A percentile compares a stretch with the other conserved stretches of the same genome.
These are phyloP conservation scores for Stenopsyche tienmushanensis DNA, from an alignment of 1,140 invertebrate genomes.

Conservation along the genomic window DNA sequence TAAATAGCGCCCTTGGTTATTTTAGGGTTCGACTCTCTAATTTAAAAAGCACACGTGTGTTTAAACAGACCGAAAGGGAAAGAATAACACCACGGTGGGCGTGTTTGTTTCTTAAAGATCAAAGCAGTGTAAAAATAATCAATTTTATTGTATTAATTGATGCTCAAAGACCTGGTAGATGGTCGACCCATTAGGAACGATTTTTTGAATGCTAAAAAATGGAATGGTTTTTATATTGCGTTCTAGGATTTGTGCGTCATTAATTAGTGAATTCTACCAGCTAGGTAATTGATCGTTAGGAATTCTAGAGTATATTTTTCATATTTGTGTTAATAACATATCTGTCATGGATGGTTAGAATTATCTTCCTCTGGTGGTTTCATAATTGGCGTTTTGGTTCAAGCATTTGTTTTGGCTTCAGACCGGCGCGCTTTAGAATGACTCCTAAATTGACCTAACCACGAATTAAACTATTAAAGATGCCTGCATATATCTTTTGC, in stretches of 20 bases:
- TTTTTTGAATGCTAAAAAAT: conserved; percentile 24
- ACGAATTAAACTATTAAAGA: too few relatives aligned
- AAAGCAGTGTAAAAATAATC: too few relatives aligned
- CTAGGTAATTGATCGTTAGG: conserved; percentile 37
- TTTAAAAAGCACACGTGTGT: conserved; percentile 14
- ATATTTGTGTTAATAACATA: conserved; percentile 42
- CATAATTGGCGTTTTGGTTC: conserved; percentile 27
- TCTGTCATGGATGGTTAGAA: conserved; percentile 34
- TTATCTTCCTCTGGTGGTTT: conserved; percentile 20
- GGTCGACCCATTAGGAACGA: conserved; percentile 21
- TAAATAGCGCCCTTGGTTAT: neutral
- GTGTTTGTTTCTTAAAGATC: too few relatives aligned
- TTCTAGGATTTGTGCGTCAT: conserved; percentile 29
- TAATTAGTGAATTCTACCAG: conserved; percentile 38
- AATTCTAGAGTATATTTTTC: conserved; percentile 33
- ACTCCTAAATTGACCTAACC: too few relatives aligned
- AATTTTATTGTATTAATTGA: too few relatives aligned
- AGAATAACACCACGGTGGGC: neutral
- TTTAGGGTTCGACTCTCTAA: conserved; percentile 6
- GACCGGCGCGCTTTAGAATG: too few relatives aligned
- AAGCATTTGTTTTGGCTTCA: too few relatives aligned
- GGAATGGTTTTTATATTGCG: conserved; percentile 15
- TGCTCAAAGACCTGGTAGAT: too few relatives aligned
- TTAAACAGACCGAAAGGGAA: conserved; percentile 2
- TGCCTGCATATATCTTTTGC: too few relatives aligned